Evolutionary conservation across 2,888 invertebrate species (phyloP).

Genomic region (Xylota segnis): DNA sequence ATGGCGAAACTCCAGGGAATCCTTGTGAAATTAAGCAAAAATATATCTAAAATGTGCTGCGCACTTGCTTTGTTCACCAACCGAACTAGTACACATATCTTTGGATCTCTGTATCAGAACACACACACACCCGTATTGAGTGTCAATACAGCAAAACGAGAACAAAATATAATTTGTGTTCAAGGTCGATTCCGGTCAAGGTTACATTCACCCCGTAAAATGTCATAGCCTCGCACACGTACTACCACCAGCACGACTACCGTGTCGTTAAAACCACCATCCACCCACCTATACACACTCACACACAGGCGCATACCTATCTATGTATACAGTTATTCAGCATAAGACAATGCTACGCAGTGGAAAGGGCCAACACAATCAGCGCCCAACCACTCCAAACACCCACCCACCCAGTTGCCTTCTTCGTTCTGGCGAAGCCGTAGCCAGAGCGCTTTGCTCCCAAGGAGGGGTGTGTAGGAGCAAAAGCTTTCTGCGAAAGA

Average conservation of each 20-base stretch:
- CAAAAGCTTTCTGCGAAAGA: slow-evolving; percentile 36
- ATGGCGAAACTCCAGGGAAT: background rate
- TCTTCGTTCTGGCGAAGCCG: background rate
- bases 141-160: slow-evolving; percentile 60
- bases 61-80: slow-evolving; percentile 35
- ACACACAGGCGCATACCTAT: background rate
- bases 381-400: background rate
- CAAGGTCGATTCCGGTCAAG: slow-evolving; percentile 75
- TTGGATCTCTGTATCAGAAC: slow-evolving; percentile 10
- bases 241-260: slow-evolving; percentile 36
- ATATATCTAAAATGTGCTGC: slow-evolving; percentile 61
- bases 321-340: background rate
- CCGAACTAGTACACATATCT: slow-evolving; percentile 14
- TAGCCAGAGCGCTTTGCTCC: slow-evolving; percentile 6
- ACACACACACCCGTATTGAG: slow-evolving; percentile 37
- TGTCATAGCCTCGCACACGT: slow-evolving; percentile 72
- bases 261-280: slow-evolving; percentile 19
- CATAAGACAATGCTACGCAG: slow-evolving; percentile 60
- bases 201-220: slow-evolving; percentile 77
- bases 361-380: slow-evolving; percentile 35
- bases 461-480: background rate
- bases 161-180: slow-evolving; percentile 64
- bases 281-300: slow-evolving; percentile 28
- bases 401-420: slow-evolving; percentile 4
- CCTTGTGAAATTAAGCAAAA: slow-evolving; percentile 12